Base-by-base conservation (phyloP, 2,888 invertebrate genomes). In the Pemphredon lugubris region DNA sequence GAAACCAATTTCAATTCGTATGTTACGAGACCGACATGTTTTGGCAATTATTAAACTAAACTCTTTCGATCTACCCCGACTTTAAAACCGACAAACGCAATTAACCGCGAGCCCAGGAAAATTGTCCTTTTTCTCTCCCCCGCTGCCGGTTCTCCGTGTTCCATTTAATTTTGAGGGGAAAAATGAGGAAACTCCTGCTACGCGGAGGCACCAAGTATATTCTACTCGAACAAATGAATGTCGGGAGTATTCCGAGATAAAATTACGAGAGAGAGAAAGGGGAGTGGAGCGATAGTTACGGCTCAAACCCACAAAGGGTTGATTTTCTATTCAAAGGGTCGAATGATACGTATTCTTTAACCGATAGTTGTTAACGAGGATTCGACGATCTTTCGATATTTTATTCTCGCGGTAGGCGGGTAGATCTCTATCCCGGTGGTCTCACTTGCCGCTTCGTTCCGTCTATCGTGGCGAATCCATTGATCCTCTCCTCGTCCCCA, bases 401-500 rank as follows among this genome's bases (percentile, higher is more conserved):
- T 45, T 21, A 45, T 21, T 23, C 40, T 16, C 14, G 14, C 9
- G 1, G 18, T 3, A 16, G 14, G 11, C 44, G 2, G 11, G 21
- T 20, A 4, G n/a, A 3, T 45, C 13, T 0, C 21, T 9, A n/a
- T 11, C 5, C 21, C 44, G n/a, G 13, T 11, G 4, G 26, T 26
- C 7, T 7, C 26, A 26, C 26, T 26, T 7, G n/a, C n/a, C n/a
- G n/a, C n/a, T n/a, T 39, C 7, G n/a, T 39, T 39, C 39, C n/a
- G 39, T 39, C 39, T 39, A n/a, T 5, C 6, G 13, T n/a, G 39
- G 3, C 3, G 3, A 50, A 54, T 18, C 58, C 77, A 79, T 77
- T 64, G 68, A 70, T 69, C 57, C 61, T 59, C 54, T 34, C 54
- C 26, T 3, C 26, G 61, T n/a, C n/a, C 57, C 58, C 73, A 37